A percentile compares a stretch with the other conserved stretches of the same genome.
These are phyloP conservation scores for Pinctada fucata DNA, from an alignment of 2,888 invertebrate species.

Conservation along the genomic window DNA sequence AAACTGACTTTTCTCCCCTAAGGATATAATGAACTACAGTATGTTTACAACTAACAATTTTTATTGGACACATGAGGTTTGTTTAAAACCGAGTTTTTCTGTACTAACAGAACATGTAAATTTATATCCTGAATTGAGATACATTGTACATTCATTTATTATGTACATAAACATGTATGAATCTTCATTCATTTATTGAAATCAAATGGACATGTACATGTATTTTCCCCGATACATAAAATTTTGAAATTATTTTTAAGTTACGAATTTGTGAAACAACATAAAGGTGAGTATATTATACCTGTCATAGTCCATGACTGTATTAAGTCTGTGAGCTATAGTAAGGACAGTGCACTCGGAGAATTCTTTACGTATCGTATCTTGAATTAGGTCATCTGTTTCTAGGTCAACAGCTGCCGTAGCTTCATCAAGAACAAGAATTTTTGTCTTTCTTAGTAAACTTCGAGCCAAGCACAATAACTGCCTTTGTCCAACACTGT, in stretches of 20 bases:
- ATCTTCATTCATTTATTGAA: too few relatives aligned
- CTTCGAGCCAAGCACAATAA: conserved; percentile 91
- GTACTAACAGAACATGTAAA: too few relatives aligned
- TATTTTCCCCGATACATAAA: background rate
- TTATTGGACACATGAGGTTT: too few relatives aligned
- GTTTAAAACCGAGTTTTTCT: too few relatives aligned
- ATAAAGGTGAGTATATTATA: background rate
- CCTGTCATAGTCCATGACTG: background rate
- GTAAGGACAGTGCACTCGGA: background rate
- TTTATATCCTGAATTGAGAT: too few relatives aligned
- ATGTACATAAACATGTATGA: too few relatives aligned
- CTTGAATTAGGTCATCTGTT: background rate
- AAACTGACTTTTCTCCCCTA: too few relatives aligned
- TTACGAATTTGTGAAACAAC: too few relatives aligned
- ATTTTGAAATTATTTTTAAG: background rate
- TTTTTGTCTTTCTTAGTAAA: conserved; percentile 88
- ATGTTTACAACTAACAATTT: too few relatives aligned
- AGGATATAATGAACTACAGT: too few relatives aligned
- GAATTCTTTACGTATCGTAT: background rate
- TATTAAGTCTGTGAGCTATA: background rate
- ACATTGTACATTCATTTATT: too few relatives aligned
- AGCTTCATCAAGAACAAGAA: conserved; percentile 74
- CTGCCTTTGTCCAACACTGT: conserved; percentile 85
- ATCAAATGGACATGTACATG: background rate
- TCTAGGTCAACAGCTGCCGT: conserved; percentile 35